Evolutionary conservation across 2,888 invertebrate genomes (phyloP).

Genomic region (Synergus umbraculus): DNA sequence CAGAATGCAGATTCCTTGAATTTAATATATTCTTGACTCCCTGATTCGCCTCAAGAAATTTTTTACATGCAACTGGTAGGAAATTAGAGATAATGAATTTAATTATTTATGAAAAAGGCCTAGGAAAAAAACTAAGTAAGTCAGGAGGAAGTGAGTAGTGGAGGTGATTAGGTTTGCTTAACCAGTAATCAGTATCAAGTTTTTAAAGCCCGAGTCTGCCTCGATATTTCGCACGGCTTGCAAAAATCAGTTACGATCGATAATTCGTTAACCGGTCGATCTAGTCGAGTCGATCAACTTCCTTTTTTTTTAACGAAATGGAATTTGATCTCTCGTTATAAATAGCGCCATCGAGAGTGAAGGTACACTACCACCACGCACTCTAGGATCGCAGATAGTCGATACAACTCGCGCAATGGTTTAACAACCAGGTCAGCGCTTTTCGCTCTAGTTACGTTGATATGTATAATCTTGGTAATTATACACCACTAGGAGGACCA

Average conservation of each 20-base stretch:
- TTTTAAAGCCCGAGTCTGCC: conserved; percentile 13
- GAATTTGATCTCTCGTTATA: conserved; percentile 65
- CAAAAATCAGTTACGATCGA: conserved; percentile 41
- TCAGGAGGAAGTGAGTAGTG: conserved; percentile 13
- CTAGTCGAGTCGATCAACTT: conserved; percentile 34
- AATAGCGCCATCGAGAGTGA: conserved; percentile 64
- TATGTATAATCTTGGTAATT: conserved; percentile 72
- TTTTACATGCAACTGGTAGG: not conserved
- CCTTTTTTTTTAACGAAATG: conserved; percentile 51
- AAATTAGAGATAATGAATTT: conserved; percentile 27
- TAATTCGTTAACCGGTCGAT: conserved; percentile 41
- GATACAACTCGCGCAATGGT: conserved; percentile 51
- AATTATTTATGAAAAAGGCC: conserved; percentile 11
- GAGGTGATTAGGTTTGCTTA: conserved; percentile 28
- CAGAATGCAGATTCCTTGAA: no score
- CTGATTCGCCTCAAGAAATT: no score
- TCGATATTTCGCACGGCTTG: conserved; percentile 21
- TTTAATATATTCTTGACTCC: no score
- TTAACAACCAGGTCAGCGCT: conserved; percentile 70
- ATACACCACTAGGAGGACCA: conserved; percentile 55
- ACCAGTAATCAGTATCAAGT: conserved; percentile 36
- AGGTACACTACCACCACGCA: conserved; percentile 53
- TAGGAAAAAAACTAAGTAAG: not conserved
- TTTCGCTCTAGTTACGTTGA: conserved; percentile 72
- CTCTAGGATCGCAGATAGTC: conserved; percentile 43